phyloP scores from a whole-genome alignment of 2,113 vertebrate genomes.

The Scolopax mira region DNA sequence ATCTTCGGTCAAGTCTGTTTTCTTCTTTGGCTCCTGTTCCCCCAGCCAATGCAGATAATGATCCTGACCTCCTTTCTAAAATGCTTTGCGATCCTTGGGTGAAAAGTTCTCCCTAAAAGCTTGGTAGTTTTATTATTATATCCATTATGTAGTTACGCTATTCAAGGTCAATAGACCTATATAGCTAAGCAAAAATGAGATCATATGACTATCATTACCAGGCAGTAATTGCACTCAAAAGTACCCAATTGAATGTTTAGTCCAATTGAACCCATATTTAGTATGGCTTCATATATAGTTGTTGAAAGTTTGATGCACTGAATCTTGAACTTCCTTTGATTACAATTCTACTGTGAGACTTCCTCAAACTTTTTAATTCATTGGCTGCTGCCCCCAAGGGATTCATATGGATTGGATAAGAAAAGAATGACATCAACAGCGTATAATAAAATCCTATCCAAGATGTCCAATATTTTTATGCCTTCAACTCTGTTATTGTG shows the following conservation, averaged over 20 bases:
- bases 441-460: conserved; percentile 46
- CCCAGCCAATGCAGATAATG: conserved; percentile 36
- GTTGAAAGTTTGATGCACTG: conserved; percentile 11
- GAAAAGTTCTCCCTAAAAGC: conserved; percentile 54
- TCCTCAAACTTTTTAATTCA: conserved; percentile 54
- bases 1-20: conserved; percentile 47
- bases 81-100: conserved; percentile 39
- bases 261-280: conserved; percentile 57
- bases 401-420: conserved; percentile 44
- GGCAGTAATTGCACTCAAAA: conserved; percentile 5
- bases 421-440: conserved; percentile 53
- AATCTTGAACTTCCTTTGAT: conserved; percentile 56
- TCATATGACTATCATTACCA: conserved; percentile 16
- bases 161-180: conserved; percentile 47
- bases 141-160: conserved; percentile 36
- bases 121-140: conserved; percentile 37
- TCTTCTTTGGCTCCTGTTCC: conserved; percentile 15
- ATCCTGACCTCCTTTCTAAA: conserved; percentile 62
- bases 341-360: background rate
- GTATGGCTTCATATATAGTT: background rate
- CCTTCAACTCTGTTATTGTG: conserved; percentile 55
- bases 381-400: conserved; percentile 50
- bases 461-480: conserved; percentile 44
- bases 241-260: conserved; percentile 43
- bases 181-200: conserved; percentile 27